Base-by-base conservation (phyloP, 2,888 invertebrate species). In the Lagria hirta region DNA sequence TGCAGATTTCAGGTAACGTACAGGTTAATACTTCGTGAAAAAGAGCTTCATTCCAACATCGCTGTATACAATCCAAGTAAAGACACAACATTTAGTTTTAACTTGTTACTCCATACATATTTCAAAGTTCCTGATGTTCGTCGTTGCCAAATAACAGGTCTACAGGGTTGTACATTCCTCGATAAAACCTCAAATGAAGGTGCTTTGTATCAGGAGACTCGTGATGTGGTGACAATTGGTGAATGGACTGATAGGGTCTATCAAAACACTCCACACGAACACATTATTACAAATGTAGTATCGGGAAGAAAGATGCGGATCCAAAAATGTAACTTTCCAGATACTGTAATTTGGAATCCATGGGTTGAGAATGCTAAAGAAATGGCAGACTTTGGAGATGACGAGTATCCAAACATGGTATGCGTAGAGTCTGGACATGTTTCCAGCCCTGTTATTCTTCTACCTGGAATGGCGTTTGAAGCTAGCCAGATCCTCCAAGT, bases 311-410 rank as follows among this genome's bases (percentile, higher is more conserved):
- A 91, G 75, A 90, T 95, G 88, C 80, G 89, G 65, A 83, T 96
- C 66, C 88, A 89, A 72, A 95, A 95, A 73, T 89, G 89, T 72
- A 94, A 95, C 75, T 90, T 96, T 69, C 92, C 94, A 1, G 95
- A 95, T 65, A 93, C 94, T 75, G 96, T 96, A 53, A 83, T 96
- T 53, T 97, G 96, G 96, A 96, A 96, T 77, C 96, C 96, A 0
- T 96, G 96, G 96, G 76, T 85, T 53, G 93, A 94, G 62, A 88
- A 88, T 70, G 94, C 95, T 14, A 86, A 90, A 61, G 91, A 91
- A 69, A 90, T 95, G 75, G 79, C 84, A 2, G 96, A 96, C 74
- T 93, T 96, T 70, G 95, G 93, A n/a, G 93, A 95, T 72, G 93
- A 94, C 65, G 95, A 96, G 73, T 96, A 91, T 73, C 91, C 90